Base-by-base conservation (phyloP, 1,140 invertebrate species). In the Pseudobourletiella spinata region DNA sequence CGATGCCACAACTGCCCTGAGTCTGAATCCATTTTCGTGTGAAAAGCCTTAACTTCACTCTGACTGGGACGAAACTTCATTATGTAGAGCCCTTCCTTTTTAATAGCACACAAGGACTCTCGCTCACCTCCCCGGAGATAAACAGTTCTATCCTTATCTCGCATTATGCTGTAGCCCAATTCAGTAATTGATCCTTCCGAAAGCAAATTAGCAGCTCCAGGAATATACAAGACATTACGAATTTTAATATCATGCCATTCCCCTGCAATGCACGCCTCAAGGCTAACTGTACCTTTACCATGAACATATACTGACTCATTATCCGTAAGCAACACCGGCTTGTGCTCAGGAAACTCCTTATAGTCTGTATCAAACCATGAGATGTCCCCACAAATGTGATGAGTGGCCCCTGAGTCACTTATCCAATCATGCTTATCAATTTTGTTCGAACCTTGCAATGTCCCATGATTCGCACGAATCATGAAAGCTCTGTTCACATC, bases 1-100 rank as follows among this genome's bases (percentile, higher is more conserved):
- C 51, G 6, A 29, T 67, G 65, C 35, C 35, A 39, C 35, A 39
- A 39, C n/a, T 39, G 11, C n/a, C 11, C n/a, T n/a, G n/a, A n/a
- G n/a, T n/a, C 11, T 11, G n/a, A 11, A 39, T 39, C 35, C n/a
- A 11, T 39, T n/a, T n/a, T 39, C 11, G 35, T n/a, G 11, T 11
- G n/a, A n/a, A 39, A 39, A 11, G 35, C 35, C 11, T n/a, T n/a
- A 39, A 39, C 35, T 39, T 39, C n/a, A 11, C 11, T 39, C 35
- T n/a, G 35, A 39, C 11, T n/a, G 11, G 35, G 35, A 39, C 35
- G 35, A 39, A 39, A 11, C n/a, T n/a, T 39, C 35, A 39, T 39
- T 11, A 39, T 39, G n/a, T 39, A 39, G 35, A 39, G 35, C 11
- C 35, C 35, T 11, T 39, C 35, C n/a, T n/a, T 39, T 11, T 39